These are phyloP conservation scores for Diabrotica virgifera DNA, from an alignment of 1,140 invertebrate genomes.

Conservation along the genomic window DNA sequence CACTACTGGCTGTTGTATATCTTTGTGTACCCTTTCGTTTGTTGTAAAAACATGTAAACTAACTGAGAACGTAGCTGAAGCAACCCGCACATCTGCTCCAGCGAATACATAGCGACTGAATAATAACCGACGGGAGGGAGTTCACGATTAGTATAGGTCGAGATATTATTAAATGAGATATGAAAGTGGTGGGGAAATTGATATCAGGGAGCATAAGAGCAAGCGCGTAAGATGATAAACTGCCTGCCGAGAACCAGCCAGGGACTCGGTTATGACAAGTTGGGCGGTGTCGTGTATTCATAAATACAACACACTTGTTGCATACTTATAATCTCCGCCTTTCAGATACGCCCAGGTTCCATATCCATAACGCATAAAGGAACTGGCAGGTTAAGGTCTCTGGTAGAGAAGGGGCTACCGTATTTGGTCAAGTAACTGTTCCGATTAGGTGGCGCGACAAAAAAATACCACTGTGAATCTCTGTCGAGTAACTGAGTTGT, in stretches of 20 bases:
- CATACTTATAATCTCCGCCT: slow-evolving; percentile 46
- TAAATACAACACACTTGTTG: slow-evolving; percentile 51
- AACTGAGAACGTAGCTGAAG: slow-evolving; percentile 17
- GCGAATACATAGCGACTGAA: slow-evolving; percentile 24
- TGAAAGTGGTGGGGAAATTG: slow-evolving; percentile 43
- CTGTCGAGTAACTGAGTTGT: too few species aligned
- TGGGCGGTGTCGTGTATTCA: slow-evolving; percentile 45
- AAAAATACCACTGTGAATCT: too few species aligned
- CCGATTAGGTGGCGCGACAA: slow-evolving; percentile 3
- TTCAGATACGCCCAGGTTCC: slow-evolving; percentile 43
- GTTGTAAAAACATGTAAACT: slow-evolving; percentile 10
- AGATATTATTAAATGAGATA: slow-evolving; percentile 49
- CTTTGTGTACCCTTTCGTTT: background rate
- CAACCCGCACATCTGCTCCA: slow-evolving; percentile 24
- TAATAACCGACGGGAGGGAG: slow-evolving; percentile 22
- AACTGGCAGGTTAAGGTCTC: slow-evolving; percentile 1
- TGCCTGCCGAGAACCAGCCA: slow-evolving; percentile 40
- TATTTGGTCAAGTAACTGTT: background rate
- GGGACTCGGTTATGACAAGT: slow-evolving; percentile 46
- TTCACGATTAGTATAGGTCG: slow-evolving; percentile 34
- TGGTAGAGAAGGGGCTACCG: slow-evolving; percentile 7
- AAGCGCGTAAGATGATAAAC: slow-evolving; percentile 46
- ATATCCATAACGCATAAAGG: slow-evolving; percentile 43
- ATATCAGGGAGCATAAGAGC: slow-evolving; percentile 40
- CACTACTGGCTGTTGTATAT: too few species aligned